Percentiles rank a stretch among this genome's conserved stretches.
Conservation (phyloP, 2,797 vertebrate genomes). For the Pipistrellus nathusii region DNA sequence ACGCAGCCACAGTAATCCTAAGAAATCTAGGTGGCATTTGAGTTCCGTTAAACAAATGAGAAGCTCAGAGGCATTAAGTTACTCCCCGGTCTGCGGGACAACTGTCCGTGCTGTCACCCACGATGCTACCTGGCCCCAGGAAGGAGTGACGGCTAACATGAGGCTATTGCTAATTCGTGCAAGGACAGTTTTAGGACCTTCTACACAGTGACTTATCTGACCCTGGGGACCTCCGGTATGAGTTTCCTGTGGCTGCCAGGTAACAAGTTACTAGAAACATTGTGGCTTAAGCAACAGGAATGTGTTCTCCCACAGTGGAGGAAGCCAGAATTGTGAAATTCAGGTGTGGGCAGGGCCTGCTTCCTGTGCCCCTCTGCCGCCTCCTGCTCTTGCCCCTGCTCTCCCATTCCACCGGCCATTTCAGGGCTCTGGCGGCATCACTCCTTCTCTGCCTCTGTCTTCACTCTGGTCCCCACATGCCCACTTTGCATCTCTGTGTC, state of each 20-base stretch:
- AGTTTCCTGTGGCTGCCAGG: neutral
- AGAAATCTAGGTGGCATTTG: fast-evolving
- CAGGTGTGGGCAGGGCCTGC: neutral
- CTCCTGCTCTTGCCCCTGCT: too few species aligned
- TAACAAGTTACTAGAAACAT: neutral
- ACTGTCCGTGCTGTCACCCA: neutral
- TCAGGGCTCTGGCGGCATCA: neutral
- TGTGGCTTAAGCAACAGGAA: neutral
- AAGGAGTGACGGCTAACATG: neutral
- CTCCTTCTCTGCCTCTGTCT: neutral
- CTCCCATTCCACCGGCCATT: too few species aligned
- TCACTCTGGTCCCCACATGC: neutral
- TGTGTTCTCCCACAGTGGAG: neutral
- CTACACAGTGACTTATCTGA: neutral
- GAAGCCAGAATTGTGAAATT: neutral
- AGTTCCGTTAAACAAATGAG: neutral
- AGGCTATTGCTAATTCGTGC: neutral
- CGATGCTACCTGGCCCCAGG: too few species aligned
- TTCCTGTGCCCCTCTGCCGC: neutral
- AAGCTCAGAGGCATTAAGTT: neutral
- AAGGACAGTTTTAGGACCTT: neutral
- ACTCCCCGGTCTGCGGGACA: neutral
- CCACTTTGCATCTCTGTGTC: neutral
- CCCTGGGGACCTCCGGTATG: neutral
- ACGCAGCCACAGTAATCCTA: too few species aligned